Base-by-base conservation (phyloP, 2,797 vertebrate genomes). In the Microctenopoma lineatum region DNA sequence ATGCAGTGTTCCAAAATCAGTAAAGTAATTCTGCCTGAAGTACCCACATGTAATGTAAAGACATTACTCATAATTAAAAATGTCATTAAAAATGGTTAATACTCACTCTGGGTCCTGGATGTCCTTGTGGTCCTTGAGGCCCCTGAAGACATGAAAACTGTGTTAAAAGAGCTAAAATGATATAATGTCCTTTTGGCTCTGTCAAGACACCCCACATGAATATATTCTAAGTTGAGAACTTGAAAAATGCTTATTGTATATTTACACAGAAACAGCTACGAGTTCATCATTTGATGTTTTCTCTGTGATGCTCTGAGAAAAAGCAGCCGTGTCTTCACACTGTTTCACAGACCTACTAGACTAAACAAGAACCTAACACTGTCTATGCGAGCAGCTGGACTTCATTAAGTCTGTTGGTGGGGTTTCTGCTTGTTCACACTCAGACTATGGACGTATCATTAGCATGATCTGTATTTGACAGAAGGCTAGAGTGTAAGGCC, bases 41-140 rank as follows among this genome's bases (percentile, higher is more conserved):
- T 47, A 39, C 18, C 2, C 34, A 12, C 52, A 51, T 10, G 32
- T 6, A 41, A 61, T 42, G 10, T 2, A 2, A 18, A 15, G 50
- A n/a, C 27, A 18, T n/a, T 8, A 5, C 53, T 38, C 3, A 41
- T 29, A 13, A 41, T 58, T 39, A 9, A 12, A 59, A 15, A 56
- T 4, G 18, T 47, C 25, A 18, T 8, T 44, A 36, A 44, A 12
- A 21, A 45, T 10, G 21, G 7, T 14, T 6, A 25, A 66, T 16
- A 95, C 96, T 95, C 90, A 99, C 98, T 83, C 93, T 96, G 71
- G 92, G 96, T 45, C 98, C 98, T 79, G 96, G 93, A 78, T 75
- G 92, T 75, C 98, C 98, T 71, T 82, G 92, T 50, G 90, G 94
- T 84, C 97, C 98, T 89, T 94, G 96, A 81, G 95, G 97, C 44